phyloP scores from a whole-genome alignment of 2,797 vertebrate genomes.

The Hapalemur alaotrensis region DNA sequence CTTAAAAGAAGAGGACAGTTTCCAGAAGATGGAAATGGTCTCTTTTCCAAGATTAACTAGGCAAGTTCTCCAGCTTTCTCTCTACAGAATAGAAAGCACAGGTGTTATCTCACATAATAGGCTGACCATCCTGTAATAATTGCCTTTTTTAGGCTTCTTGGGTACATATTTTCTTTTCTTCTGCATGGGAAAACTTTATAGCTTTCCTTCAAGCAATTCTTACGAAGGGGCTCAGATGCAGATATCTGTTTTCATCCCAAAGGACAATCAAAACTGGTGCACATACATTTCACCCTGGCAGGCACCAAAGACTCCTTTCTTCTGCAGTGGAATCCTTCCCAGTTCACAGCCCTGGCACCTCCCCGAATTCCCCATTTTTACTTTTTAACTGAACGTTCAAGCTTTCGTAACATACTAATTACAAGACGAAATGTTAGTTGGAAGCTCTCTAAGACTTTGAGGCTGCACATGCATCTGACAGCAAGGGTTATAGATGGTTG shows the following conservation, averaged over 20 bases:
- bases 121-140: background rate
- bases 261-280: background rate
- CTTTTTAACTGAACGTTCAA: conserved; percentile 65
- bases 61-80: background rate
- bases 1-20: background rate
- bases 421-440: conserved; percentile 72
- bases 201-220: background rate
- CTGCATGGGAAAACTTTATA: background rate
- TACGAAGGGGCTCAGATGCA: background rate
- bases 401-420: conserved; percentile 74
- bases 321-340: background rate
- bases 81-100: background rate
- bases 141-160: background rate
- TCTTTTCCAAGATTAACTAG: background rate
- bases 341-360: conserved; percentile 35
- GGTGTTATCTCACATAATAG: background rate
- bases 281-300: background rate
- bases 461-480: conserved; percentile 45
- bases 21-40: background rate
- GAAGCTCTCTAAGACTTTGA: conserved; percentile 67
- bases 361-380: conserved; percentile 56
- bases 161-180: background rate
- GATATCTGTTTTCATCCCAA: conserved; percentile 7
- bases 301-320: conserved; percentile 53
- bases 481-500: conserved; percentile 70